phyloP scores from a whole-genome alignment of 2,113 vertebrate species.

The Falco punctatus region DNA sequence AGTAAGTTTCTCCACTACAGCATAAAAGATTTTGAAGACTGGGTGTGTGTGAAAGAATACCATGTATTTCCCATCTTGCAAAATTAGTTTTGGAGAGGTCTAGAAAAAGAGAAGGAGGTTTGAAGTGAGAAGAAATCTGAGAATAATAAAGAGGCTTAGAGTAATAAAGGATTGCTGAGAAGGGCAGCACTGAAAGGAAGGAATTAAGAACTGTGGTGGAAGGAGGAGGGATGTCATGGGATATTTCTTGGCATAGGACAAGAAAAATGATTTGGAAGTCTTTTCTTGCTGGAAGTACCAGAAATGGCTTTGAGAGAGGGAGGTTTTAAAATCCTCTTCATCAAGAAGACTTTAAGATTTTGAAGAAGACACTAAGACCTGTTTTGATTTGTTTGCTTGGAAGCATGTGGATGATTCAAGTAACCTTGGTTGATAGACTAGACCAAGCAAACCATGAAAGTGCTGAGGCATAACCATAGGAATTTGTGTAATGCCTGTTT shows the following conservation, averaged over 20 bases:
- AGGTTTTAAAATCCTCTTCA: not conserved
- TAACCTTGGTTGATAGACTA: not conserved
- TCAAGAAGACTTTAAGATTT: not conserved
- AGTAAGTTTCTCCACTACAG: not conserved
- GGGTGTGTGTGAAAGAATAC: not conserved
- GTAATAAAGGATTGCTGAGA: not conserved
- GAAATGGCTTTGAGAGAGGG: not conserved
- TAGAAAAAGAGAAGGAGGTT: not conserved
- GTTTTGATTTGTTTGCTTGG: not conserved
- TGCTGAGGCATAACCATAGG: not conserved
- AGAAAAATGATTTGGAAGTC: not conserved
- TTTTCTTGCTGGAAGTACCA: not conserved
- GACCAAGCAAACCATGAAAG: not conserved
- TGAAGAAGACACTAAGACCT: not conserved
- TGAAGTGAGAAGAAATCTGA: not conserved
- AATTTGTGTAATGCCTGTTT: not conserved
- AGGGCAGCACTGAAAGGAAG: not conserved
- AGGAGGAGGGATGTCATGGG: not conserved
- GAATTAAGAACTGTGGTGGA: not conserved
- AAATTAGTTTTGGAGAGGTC: not conserved
- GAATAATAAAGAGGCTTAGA: not conserved
- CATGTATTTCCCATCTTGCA: not conserved
- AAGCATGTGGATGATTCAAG: not conserved
- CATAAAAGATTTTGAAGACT: not conserved
- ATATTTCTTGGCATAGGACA: not conserved